These are phyloP conservation scores for Perdix hodgsoniae DNA, from an alignment of 2,797 vertebrate species.

Conservation along the genomic window DNA sequence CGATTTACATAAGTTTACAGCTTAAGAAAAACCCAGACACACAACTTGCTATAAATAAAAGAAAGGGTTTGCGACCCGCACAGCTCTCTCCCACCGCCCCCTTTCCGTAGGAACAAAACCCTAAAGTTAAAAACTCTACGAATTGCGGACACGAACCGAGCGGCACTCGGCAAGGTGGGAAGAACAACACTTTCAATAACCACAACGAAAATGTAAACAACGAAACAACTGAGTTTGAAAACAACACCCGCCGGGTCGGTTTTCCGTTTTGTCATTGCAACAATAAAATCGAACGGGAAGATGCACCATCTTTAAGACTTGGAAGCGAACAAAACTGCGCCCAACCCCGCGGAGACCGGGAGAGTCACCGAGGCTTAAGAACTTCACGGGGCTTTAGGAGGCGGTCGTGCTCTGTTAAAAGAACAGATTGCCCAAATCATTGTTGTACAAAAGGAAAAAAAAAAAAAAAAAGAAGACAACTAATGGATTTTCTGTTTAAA, in stretches of 20 bases:
- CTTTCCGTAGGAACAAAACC: not conserved
- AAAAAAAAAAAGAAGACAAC: not conserved
- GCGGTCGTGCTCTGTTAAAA: slow-evolving; percentile 60
- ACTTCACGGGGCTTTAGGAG: slow-evolving; percentile 57
- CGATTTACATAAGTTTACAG: slow-evolving; percentile 86
- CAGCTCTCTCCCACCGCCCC: slow-evolving; percentile 77
- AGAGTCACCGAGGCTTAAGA: slow-evolving; percentile 36
- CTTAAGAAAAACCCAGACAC: slow-evolving; percentile 72
- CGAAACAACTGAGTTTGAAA: slow-evolving; percentile 81
- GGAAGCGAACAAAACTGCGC: not conserved
- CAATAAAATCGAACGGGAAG: slow-evolving; percentile 60
- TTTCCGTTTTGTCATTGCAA: slow-evolving; percentile 13
- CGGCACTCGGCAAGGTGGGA: slow-evolving; percentile 71
- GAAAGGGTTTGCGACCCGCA: slow-evolving; percentile 89
- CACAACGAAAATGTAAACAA: slow-evolving; percentile 78
- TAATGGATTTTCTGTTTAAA: slow-evolving; percentile 65
- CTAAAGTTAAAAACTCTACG: slow-evolving; percentile 73
- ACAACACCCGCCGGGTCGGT: not conserved
- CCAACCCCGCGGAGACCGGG: slow-evolving; percentile 23
- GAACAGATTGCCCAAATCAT: slow-evolving; percentile 45
- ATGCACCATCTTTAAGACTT: slow-evolving; percentile 52
- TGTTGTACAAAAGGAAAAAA: slow-evolving; percentile 39
- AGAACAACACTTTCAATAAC: slow-evolving; percentile 81
- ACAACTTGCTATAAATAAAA: slow-evolving; percentile 92
- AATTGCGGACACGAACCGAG: slow-evolving; percentile 83